phyloP scores from a whole-genome alignment of 2,888 invertebrate species.

The Resseliella maxima region DNA sequence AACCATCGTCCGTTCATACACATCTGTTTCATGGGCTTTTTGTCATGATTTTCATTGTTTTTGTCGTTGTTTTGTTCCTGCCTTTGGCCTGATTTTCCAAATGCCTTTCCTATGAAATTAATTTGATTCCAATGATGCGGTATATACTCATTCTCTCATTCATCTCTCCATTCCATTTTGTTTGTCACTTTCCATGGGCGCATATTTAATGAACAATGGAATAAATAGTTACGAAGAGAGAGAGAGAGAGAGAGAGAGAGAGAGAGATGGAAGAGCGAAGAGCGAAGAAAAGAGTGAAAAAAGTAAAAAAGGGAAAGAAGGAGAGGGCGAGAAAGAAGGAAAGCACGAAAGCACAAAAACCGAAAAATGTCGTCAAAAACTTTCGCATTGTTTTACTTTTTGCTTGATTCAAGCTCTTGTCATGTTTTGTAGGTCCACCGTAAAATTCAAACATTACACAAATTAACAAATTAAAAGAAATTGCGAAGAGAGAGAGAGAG shows the following conservation, averaged over 20 bases:
- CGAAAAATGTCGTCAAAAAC: too few relatives aligned
- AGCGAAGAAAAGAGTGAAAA: too few relatives aligned
- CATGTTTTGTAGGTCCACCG: background rate
- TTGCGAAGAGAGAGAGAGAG: background rate
- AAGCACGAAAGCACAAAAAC: too few relatives aligned
- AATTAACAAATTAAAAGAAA: background rate
- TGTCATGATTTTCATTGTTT: background rate
- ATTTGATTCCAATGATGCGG: conserved; percentile 7
- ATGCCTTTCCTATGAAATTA: background rate
- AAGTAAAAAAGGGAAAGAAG: too few relatives aligned
- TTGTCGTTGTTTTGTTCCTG: background rate
- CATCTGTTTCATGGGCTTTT: background rate
- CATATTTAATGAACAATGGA: too few relatives aligned
- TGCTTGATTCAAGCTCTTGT: too few relatives aligned
- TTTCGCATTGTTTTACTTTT: too few relatives aligned
- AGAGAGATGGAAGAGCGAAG: too few relatives aligned
- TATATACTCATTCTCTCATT: background rate
- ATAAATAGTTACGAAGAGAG: too few relatives aligned
- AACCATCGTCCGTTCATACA: background rate
- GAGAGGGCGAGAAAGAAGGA: too few relatives aligned
- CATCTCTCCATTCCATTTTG: background rate
- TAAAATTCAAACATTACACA: background rate
- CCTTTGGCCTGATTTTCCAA: background rate
- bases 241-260: too few relatives aligned
- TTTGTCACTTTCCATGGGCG: too few relatives aligned